Percentiles rank a stretch among this genome's conserved stretches.
These are phyloP conservation scores for Mustela erminea DNA, from an alignment of 2,797 vertebrate genomes.

Conservation along the genomic window DNA sequence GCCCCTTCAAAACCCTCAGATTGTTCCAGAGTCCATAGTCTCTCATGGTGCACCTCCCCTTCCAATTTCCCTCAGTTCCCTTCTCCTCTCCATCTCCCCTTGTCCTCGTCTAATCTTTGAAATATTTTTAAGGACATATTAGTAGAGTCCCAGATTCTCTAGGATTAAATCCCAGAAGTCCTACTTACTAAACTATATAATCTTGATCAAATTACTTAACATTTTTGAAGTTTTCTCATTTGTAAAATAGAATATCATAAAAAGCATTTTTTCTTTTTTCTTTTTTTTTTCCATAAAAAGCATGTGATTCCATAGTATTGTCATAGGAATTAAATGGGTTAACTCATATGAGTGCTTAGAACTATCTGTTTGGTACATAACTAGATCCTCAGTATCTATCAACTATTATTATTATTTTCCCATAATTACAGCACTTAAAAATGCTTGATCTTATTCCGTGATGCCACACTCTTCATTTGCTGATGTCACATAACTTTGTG, in stretches of 20 bases:
- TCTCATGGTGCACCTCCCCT: no score
- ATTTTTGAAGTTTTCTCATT: slow-evolving; percentile 7
- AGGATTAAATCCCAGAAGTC: neutral
- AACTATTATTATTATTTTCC: neutral
- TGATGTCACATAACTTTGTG: neutral
- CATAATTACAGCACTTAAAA: neutral
- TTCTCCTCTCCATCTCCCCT: no score
- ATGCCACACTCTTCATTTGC: neutral
- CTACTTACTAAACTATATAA: neutral
- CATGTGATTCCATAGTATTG: neutral
- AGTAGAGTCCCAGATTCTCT: neutral
- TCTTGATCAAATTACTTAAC: neutral
- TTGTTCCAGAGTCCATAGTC: no score
- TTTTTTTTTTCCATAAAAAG: neutral
- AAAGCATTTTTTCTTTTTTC: neutral
- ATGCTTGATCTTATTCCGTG: neutral
- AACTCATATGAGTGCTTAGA: neutral
- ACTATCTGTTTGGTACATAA: neutral
- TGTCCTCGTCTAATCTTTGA: neutral
- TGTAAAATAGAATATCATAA: neutral
- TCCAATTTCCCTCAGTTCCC: no score
- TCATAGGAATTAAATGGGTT: neutral
- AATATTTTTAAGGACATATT: neutral
- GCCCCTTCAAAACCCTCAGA: no score
- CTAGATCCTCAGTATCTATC: neutral